Percentiles rank a stretch among this genome's conserved stretches.
These are phyloP conservation scores for Candoia aspera DNA, from an alignment of 2,113 vertebrate genomes.

Conservation along the genomic window DNA sequence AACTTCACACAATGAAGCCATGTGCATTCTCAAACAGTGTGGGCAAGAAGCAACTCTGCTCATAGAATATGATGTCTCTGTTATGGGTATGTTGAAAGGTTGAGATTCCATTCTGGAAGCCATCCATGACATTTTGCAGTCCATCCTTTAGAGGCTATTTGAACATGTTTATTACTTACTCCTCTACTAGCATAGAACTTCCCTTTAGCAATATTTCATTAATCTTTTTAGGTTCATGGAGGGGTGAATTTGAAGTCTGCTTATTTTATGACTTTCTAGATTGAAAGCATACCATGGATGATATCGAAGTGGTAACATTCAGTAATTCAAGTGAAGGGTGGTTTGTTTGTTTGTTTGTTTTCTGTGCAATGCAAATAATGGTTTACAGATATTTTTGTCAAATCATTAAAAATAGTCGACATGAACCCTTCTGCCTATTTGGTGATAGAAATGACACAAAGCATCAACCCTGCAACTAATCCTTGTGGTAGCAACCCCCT, in stretches of 20 bases:
- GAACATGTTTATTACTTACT: constrained; percentile 32
- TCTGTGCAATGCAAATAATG: constrained; percentile 51
- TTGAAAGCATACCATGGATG: constrained; percentile 49
- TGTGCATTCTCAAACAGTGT: constrained; percentile 97
- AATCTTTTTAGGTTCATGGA: constrained; percentile 65
- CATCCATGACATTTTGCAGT: constrained; percentile 21
- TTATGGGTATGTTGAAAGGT: constrained; percentile 85
- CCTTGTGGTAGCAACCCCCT: not conserved
- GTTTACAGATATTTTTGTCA: constrained; percentile 42
- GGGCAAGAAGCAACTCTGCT: constrained; percentile 95
- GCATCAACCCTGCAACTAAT: not conserved
- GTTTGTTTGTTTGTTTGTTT: not conserved
- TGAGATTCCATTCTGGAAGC: not conserved
- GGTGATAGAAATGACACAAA: constrained; percentile 16
- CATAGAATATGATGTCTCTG: constrained; percentile 94
- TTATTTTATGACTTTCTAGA: constrained; percentile 50
- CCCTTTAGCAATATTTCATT: constrained; percentile 46
- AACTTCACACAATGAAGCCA: constrained; percentile 90
- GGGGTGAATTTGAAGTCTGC: constrained; percentile 62
- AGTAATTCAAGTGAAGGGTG: constrained; percentile 32
- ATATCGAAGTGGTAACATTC: constrained; percentile 59
- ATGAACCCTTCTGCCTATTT: constrained; percentile 44
- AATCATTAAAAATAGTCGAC: constrained; percentile 28
- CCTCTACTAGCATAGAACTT: constrained; percentile 38
- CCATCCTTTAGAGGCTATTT: constrained; percentile 49